These are phyloP conservation scores for Arrhopalites spinosus DNA, from an alignment of 2,888 invertebrate species.

Conservation along the genomic window DNA sequence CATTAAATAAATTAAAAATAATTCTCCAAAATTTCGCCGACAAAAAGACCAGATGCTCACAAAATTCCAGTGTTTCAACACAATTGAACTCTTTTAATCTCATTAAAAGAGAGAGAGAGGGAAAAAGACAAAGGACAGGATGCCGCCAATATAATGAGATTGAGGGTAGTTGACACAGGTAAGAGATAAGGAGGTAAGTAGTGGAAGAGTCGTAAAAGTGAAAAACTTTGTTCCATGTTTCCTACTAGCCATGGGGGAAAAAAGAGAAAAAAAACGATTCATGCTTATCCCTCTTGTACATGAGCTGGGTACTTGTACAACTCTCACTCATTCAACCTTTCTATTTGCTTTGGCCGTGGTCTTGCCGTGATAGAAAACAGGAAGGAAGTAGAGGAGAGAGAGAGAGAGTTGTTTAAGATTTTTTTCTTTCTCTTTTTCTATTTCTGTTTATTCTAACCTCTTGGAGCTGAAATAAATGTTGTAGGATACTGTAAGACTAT, in stretches of 20 bases:
- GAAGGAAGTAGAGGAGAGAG: conserved; percentile 32
- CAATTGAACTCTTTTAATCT: too few relatives aligned
- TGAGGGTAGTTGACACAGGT: too few relatives aligned
- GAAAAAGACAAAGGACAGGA: not conserved
- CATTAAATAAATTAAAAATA: too few relatives aligned
- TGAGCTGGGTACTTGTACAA: not conserved
- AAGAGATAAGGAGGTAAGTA: not conserved
- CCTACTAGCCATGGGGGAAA: not conserved
- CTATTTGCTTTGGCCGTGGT: not conserved
- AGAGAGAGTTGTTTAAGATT: conserved; percentile 35
- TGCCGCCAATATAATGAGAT: not conserved
- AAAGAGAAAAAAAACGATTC: not conserved
- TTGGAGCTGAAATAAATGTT: not conserved
- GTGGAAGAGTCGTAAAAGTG: not conserved
- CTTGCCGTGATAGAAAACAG: conserved; percentile 35
- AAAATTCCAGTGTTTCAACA: too few relatives aligned
- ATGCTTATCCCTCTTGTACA: not conserved
- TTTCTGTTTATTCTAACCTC: conserved; percentile 17
- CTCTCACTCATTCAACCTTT: too few relatives aligned
- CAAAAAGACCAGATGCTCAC: too few relatives aligned
- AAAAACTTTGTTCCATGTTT: not conserved
- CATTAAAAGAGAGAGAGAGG: too few relatives aligned
- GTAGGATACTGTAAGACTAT: not conserved
- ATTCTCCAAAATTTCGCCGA: too few relatives aligned
- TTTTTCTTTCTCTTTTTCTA: conserved; percentile 1